A percentile compares a stretch with the other conserved stretches of the same genome.
Conservation (phyloP, 2,113 vertebrate genomes). For the Melanerpes aurifrons region DNA sequence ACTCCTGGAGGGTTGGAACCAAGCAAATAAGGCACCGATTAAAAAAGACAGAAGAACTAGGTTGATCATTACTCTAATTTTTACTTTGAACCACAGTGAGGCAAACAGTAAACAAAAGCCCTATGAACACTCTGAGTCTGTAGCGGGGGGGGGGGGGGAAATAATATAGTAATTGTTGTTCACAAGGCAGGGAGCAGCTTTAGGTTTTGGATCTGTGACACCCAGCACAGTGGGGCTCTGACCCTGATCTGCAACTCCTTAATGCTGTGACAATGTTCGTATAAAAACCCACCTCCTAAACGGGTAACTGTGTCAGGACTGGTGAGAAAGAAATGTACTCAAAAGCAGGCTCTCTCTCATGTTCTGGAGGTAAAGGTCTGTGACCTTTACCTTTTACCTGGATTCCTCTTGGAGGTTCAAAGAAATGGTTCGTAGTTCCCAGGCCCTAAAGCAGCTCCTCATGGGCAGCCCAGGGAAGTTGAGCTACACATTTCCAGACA, state of each 20-base stretch:
- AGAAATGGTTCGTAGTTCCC: not conserved
- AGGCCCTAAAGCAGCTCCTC: not conserved
- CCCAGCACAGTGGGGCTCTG: not conserved
- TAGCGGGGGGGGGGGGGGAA: not conserved
- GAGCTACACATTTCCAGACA: not conserved
- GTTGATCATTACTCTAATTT: not conserved
- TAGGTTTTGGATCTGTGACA: not conserved
- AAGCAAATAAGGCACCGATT: not conserved
- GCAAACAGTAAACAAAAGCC: conserved; percentile 2
- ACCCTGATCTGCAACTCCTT: not conserved
- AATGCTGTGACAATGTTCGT: not conserved
- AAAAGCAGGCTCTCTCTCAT: not conserved
- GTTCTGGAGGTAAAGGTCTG: not conserved
- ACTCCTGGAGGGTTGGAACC: not conserved
- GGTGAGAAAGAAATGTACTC: not conserved
- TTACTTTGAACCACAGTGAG: not conserved
- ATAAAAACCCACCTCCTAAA: not conserved
- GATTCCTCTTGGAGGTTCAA: not conserved
- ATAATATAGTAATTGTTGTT: not conserved
- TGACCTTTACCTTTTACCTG: not conserved
- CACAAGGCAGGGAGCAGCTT: not conserved
- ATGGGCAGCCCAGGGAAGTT: not conserved
- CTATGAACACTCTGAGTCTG: not conserved
- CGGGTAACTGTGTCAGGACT: not conserved
- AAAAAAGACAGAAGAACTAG: not conserved